Evolutionary conservation across 2,888 invertebrate species (phyloP).

Genomic region (Leptogaster cylindrica): DNA sequence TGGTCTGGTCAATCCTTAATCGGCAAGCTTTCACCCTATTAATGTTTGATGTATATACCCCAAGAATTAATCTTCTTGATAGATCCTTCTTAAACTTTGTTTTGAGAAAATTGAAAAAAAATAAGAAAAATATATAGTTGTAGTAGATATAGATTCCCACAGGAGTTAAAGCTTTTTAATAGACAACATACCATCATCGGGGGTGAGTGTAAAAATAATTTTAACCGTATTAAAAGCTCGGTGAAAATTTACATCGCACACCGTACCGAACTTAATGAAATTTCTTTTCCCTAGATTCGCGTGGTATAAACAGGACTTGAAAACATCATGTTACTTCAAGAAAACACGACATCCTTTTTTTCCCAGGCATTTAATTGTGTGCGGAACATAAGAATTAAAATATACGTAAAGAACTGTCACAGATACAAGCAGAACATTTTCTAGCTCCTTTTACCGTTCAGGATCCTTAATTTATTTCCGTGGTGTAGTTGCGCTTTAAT

Average conservation of each 20-base stretch:
- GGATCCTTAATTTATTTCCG: background rate
- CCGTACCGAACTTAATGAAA: background rate
- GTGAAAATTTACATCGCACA: background rate
- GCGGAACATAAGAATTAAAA: slow-evolving; percentile 1
- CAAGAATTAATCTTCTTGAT: slow-evolving; percentile 23
- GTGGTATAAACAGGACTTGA: background rate
- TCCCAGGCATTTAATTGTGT: background rate
- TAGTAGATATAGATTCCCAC: too few relatives aligned
- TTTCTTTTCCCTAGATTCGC: background rate
- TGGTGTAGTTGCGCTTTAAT: background rate
- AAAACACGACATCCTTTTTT: background rate
- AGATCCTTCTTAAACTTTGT: slow-evolving; percentile 10
- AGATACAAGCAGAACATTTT: background rate
- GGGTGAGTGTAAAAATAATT: background rate
- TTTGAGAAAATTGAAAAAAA: slow-evolving; percentile 21
- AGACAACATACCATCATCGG: background rate
- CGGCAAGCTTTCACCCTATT: slow-evolving; percentile 3
- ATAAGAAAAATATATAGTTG: background rate
- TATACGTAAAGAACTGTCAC: background rate
- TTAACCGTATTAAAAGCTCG: slow-evolving; percentile 10
- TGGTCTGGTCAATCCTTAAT: background rate
- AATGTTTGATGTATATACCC: slow-evolving; percentile 18
- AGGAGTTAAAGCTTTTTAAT: background rate
- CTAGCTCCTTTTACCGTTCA: background rate
- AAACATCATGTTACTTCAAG: background rate